phyloP scores from a whole-genome alignment of 2,797 vertebrate species.

The Myotis findleyi region DNA sequence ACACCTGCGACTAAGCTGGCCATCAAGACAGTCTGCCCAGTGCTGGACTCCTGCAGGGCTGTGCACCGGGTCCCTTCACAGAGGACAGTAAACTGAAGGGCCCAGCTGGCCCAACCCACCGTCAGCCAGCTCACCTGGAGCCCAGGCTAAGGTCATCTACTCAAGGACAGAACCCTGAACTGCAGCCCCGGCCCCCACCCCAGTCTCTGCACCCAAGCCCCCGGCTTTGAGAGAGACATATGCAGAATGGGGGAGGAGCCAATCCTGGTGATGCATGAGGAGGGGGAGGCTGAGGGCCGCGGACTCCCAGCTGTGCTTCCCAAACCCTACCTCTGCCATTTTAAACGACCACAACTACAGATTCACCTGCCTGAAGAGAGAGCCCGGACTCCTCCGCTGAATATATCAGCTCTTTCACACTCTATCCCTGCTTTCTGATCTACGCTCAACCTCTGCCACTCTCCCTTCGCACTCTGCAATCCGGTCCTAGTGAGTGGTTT shows the following conservation, averaged over 20 bases:
- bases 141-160: not conserved
- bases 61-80: not conserved
- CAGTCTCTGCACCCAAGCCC: not conserved
- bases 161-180: not conserved
- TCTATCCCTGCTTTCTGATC: not conserved
- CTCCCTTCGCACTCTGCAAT: not conserved
- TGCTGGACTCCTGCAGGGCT: not conserved
- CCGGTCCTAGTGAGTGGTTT: not conserved
- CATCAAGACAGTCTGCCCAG: not conserved
- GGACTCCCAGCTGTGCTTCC: not conserved
- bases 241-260: not conserved
- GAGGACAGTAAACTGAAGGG: not conserved
- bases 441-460: not conserved
- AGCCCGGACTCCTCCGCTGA: not conserved
- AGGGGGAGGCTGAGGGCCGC: not conserved
- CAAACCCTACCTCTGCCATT: not conserved
- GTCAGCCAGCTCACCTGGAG: not conserved
- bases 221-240: not conserved
- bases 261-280: not conserved
- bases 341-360: not conserved
- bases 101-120: not conserved
- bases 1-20: fast-evolving
- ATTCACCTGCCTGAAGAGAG: not conserved
- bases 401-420: not conserved
- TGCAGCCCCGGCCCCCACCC: too few species aligned